A percentile compares a stretch with the other conserved stretches of the same genome.
phyloP scores from a whole-genome alignment of 2,797 vertebrate species.

The Muscicapa striata region DNA sequence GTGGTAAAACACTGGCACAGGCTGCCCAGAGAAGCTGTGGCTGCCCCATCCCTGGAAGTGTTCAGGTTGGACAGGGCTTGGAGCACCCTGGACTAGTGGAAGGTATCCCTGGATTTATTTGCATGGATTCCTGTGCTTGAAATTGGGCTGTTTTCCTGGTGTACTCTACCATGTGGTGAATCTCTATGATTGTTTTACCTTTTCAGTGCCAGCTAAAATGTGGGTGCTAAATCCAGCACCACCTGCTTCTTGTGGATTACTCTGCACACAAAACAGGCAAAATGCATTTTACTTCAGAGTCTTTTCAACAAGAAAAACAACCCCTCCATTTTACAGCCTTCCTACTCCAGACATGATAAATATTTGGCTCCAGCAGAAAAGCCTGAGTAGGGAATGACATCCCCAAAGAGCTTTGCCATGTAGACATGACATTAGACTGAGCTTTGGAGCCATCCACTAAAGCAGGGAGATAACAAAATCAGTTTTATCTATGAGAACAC shows the following conservation, averaged over 20 bases:
- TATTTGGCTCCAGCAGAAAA: neutral
- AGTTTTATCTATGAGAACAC: neutral
- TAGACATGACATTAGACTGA: neutral
- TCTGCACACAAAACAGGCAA: neutral
- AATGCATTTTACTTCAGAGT: neutral
- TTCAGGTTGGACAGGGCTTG: neutral
- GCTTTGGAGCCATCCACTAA: neutral
- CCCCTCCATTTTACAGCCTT: neutral
- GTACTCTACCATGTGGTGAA: neutral
- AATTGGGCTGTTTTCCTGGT: neutral
- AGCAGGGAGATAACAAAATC: neutral
- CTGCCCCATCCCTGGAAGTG: neutral
- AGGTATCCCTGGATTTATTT: neutral
- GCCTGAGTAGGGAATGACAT: neutral
- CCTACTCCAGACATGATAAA: neutral
- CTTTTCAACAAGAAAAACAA: neutral
- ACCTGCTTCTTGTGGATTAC: neutral
- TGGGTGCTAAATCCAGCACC: neutral
- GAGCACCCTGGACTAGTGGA: neutral
- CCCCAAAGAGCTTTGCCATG: neutral
- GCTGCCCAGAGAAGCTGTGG: neutral
- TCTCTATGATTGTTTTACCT: neutral
- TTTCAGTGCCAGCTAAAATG: neutral
- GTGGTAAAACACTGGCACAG: neutral
- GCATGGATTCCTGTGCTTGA: neutral